Base-by-base conservation (phyloP, 1,140 invertebrate species). In the Samia ricini region DNA sequence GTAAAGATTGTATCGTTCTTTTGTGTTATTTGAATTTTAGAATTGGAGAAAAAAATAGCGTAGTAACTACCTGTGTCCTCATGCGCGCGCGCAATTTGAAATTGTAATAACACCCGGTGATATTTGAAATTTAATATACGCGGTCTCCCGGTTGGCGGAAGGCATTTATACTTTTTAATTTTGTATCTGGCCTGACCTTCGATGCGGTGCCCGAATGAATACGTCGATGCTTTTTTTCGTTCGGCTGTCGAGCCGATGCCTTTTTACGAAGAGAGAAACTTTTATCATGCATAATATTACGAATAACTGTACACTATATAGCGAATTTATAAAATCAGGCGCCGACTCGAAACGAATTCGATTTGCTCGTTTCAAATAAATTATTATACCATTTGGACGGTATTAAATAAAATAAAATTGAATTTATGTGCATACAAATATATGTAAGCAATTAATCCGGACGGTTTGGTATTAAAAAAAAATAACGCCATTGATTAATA, bases 111-210 rank as follows among this genome's bases (percentile, higher is more conserved):
- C 66, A 60, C 67, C 76, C 76, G 72, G 80, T 81, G 82, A 86
- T 89, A 89, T 89, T 86, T 88, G 83, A 89, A 88, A 89, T 88
- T 87, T 85, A 86, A 88, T 85, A 85, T 85, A 84, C 74, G 64
- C 61, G 74, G 77, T 22, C 36, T 48, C 20, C 77, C 77, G 76
- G 81, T 76, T 74, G 73, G 71, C 74, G 81, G 70, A 78, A 72
- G 74, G 78, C 79, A 77, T 74, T 89, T 89, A 88, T 85, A 88
- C 85, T 89, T 89, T 88, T 89, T 86, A 89, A 88, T 89, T 86
- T 84, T 84, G 81, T 83, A 83, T 83, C 79, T 77, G 76, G 79
- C 36, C 77, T 83, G 85, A 87, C 84, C 86, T 89, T 89, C 83
- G 81, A 78, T 80, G 71, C 78, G 71, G 72, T 72, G 81, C 70